These are phyloP conservation scores for Strix aluco DNA, from an alignment of 2,113 vertebrate species.

Conservation along the genomic window DNA sequence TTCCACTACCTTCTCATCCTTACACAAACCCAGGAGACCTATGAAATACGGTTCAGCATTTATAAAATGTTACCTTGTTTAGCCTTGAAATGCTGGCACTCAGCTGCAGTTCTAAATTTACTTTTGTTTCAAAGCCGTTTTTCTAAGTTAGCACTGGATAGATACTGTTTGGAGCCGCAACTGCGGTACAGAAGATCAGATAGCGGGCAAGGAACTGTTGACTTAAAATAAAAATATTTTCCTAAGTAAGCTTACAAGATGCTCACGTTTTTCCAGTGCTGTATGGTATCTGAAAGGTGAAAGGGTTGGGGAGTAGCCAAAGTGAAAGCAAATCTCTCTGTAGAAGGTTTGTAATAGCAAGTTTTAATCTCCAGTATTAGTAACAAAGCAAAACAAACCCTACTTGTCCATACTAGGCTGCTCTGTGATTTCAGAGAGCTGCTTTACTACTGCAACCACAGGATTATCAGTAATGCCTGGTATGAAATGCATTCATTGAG, in stretches of 20 bases:
- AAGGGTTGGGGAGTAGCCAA: neutral
- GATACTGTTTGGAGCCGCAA: neutral
- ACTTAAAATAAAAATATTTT: constrained; percentile 16
- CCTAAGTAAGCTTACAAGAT: neutral
- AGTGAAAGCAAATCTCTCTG: constrained; percentile 18
- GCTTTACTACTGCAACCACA: neutral
- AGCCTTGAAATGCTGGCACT: neutral
- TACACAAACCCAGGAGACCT: neutral
- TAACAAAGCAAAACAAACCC: constrained; percentile 50
- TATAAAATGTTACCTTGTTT: neutral
- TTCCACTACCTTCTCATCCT: neutral
- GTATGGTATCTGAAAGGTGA: neutral
- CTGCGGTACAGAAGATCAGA: neutral
- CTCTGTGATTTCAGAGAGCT: constrained; percentile 2
- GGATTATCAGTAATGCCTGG: constrained; percentile 52
- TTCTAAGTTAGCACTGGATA: neutral
- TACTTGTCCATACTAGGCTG: neutral
- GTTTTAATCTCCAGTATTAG: constrained; percentile 35
- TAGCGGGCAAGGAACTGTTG: neutral
- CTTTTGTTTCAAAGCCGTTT: neutral
- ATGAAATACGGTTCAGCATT: neutral
- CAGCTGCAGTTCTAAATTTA: neutral
- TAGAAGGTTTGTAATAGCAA: constrained; percentile 26
- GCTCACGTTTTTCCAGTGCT: neutral
- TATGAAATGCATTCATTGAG: constrained; percentile 10